phyloP scores from a whole-genome alignment of 2,797 vertebrate species.

The Gastrophryne carolinensis region DNA sequence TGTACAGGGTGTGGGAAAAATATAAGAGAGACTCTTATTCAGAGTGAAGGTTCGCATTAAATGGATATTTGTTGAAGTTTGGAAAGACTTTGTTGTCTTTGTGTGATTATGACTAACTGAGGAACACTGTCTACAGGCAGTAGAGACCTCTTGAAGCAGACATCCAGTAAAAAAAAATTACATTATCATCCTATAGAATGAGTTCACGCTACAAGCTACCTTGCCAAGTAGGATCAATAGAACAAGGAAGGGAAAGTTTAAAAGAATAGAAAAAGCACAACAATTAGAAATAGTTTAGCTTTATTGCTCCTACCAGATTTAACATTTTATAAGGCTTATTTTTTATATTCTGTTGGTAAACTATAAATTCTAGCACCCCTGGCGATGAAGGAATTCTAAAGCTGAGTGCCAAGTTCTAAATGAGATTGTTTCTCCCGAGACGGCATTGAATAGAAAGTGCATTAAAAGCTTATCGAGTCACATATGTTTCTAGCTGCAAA shows the following conservation, averaged over 20 bases:
- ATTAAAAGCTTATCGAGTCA: slow-evolving; percentile 54
- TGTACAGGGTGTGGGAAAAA: too few species aligned
- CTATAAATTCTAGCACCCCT: slow-evolving; percentile 53
- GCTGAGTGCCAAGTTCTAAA: slow-evolving; percentile 61
- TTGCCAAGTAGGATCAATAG: too few species aligned
- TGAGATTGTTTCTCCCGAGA: slow-evolving; percentile 61
- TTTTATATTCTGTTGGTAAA: slow-evolving; percentile 52
- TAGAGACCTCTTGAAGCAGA: too few species aligned
- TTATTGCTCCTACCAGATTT: slow-evolving; percentile 51
- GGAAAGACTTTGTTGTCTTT: too few species aligned
- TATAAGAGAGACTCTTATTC: too few species aligned
- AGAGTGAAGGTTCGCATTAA: too few species aligned
- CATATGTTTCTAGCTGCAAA: slow-evolving; percentile 55
- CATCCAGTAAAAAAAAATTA: too few species aligned
- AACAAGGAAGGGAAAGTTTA: background rate
- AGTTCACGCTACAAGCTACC: too few species aligned
- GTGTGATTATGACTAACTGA: too few species aligned
- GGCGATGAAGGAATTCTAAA: slow-evolving; percentile 48
- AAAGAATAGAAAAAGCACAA: slow-evolving; percentile 7
- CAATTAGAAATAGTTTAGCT: slow-evolving; percentile 30
- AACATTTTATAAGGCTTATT: slow-evolving; percentile 56
- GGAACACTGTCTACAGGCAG: too few species aligned
- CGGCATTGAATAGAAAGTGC: slow-evolving; percentile 48
- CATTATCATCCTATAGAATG: too few species aligned
- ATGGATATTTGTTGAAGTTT: too few species aligned